Evolutionary conservation across 37 sponge, comb jelly and placozoan genomes (phyloP).

Genomic region (Cliona cf. orientalis): DNA sequence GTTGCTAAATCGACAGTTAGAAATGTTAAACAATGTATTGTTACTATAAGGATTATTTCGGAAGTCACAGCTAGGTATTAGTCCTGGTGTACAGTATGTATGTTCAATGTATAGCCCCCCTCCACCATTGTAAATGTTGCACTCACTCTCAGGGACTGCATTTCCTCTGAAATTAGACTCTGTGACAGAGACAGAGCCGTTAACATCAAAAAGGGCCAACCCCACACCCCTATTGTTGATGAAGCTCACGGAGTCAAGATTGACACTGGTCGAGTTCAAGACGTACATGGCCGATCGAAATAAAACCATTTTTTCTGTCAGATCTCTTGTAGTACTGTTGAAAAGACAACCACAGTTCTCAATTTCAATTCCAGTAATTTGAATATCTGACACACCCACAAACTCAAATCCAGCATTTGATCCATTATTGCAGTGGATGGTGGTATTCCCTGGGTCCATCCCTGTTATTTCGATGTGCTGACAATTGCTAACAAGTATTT

Average conservation of each 20-base stretch:
- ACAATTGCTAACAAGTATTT: no score
- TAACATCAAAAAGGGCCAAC: slow-evolving; percentile 16
- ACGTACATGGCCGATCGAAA: slow-evolving; percentile 25
- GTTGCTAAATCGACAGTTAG: not conserved
- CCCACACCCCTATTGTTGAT: not conserved
- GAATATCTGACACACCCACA: no score
- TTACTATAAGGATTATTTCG: not conserved
- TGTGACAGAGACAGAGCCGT: not conserved
- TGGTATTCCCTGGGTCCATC: no score
- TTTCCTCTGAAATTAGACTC: not conserved
- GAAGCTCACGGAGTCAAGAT: not conserved
- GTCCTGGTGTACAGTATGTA: slow-evolving; percentile 12
- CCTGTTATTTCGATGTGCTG: no score
- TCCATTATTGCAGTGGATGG: no score
- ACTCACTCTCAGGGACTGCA: not conserved
- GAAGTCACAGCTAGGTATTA: not conserved
- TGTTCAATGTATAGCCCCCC: slow-evolving; percentile 26
- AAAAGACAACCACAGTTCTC: not conserved
- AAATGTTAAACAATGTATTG: not conserved
- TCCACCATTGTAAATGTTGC: not conserved
- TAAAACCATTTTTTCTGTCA: not conserved
- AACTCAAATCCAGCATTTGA: no score
- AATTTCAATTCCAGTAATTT: no score
- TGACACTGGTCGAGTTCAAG: slow-evolving; percentile 3
- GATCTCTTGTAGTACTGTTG: not conserved